Evolutionary conservation across 2,888 invertebrate species (phyloP), one percentile per base, ranked within the genome.

Genomic region (Drosophila nr. fundita): DNA sequence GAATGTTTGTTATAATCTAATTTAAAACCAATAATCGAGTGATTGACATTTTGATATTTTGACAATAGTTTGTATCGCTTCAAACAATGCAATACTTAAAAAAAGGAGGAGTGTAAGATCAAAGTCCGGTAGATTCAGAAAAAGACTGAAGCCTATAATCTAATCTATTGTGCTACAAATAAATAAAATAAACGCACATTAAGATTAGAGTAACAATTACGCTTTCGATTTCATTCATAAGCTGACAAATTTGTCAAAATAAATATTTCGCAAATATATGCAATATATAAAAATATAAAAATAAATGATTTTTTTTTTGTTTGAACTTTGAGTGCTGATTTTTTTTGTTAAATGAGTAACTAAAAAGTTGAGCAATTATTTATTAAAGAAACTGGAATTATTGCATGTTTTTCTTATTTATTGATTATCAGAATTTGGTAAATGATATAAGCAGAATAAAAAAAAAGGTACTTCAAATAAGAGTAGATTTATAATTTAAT

Each of bases 211-310:
- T 18, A 69, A 29, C 40, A 40, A 18, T 36, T 34, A 30, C 30
- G 30, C 42, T 60, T 15, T 48, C 21, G 8, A 21, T 10, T 55
- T 60, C 55, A 69, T 58, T 71, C 58, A 69, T 60, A 49, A 21
- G n/a, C 21, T 4, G 24, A 15, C 15, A n/a, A 18, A 18, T 13
- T 45, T 18, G 50, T 4, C 24, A 10, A 2, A 11, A 6, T 32
- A 34, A 8, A 21, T 32, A 24, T 21, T 8, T 62, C 32, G 4
- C 11, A n/a, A n/a, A 24, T 18, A 38, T 18, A 29, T 36, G 24
- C 4, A 34, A 11, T 24, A 27, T 2, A 6, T 11, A 18, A 18
- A 5, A n/a, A n/a, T 13, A 55, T 29, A 34, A 4, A 21, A n/a
- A 36, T 34, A 30, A 18, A 21, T 18, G 54, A 59, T 53, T 53